Conservation (phyloP, 2,888 invertebrate species). For the Drosophila phalerata region DNA sequence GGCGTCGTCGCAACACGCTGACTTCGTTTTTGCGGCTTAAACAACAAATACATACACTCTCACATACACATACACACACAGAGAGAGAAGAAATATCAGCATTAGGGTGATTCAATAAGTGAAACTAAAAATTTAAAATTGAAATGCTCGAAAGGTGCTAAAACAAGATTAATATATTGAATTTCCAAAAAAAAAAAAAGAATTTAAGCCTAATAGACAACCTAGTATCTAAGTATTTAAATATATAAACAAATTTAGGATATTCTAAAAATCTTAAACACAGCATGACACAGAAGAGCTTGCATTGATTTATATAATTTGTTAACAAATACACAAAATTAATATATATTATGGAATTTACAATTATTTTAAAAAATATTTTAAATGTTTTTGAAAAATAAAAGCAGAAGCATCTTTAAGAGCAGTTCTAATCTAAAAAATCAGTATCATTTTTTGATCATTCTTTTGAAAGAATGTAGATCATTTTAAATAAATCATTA, state of each 20-base stretch:
- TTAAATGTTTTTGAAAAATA: neutral
- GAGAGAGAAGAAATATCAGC: slow-evolving; percentile 34
- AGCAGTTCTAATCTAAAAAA: no score
- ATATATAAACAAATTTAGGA: no score
- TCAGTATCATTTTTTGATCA: no score
- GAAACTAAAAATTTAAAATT: slow-evolving; percentile 22
- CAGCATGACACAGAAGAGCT: no score
- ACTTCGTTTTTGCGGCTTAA: slow-evolving; percentile 81
- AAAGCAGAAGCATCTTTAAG: neutral
- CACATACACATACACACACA: slow-evolving; percentile 8
- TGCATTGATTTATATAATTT: no score
- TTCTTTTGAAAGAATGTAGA: no score
- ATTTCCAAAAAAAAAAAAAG: neutral
- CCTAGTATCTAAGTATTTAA: no score
- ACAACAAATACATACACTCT: slow-evolving; percentile 28
- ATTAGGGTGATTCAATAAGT: slow-evolving; percentile 67
- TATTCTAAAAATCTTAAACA: no score
- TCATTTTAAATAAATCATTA: no score
- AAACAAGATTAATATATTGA: slow-evolving; percentile 22
- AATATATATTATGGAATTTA: neutral
- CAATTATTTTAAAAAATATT: neutral
- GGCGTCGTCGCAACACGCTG: slow-evolving; percentile 60
- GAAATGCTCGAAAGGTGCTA: slow-evolving; percentile 12
- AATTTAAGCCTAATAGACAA: no score
- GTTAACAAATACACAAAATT: neutral